Evolutionary conservation across 30 jellyfish, hydroid and myxozoan genomes (phyloP).

Genomic region (Aurelia coerulea): DNA sequence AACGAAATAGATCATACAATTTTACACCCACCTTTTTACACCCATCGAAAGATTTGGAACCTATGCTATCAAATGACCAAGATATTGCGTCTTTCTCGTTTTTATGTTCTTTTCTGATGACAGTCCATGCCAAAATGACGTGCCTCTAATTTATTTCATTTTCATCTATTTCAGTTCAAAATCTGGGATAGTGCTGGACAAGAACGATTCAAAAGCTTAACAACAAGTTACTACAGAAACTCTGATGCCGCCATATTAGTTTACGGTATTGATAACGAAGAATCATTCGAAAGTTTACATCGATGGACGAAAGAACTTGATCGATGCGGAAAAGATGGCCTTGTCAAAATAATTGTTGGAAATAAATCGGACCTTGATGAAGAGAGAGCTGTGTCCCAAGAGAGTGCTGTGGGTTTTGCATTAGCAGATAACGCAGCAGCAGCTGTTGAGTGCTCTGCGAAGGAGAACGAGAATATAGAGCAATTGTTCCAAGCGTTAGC

Average conservation of each 20-base stretch:
- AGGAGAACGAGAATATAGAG: conserved; percentile 86
- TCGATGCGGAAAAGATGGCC: conserved; percentile 70
- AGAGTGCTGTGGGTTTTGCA: conserved; percentile 89
- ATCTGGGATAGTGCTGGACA: conserved; percentile 99
- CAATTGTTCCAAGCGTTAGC: conserved; percentile 80
- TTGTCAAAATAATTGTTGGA: conserved; percentile 80
- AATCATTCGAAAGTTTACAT: conserved; percentile 69
- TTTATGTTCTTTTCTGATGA: no score
- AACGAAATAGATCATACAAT: no score
- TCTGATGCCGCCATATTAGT: conserved; percentile 96
- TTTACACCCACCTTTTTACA: no score
- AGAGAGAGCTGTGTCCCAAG: conserved; percentile 67
- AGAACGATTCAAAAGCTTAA: conserved; percentile 84
- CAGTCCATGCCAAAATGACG: no score
- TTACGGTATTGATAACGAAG: conserved; percentile 78
- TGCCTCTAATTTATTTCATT: no score
- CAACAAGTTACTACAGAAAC: conserved; percentile 92
- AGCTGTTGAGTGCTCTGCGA: conserved; percentile 96
- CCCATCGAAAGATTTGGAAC: no score
- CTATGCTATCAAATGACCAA: no score
- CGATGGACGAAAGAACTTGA: conserved; percentile 87
- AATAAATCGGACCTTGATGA: conserved; percentile 86
- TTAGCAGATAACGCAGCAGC: conserved; percentile 83
- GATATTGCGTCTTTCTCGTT: no score
- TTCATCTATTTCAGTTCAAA: conserved; percentile 60